Evolutionary conservation across 2,797 vertebrate genomes (phyloP).

Genomic region (Atherinosoma microstoma): DNA sequence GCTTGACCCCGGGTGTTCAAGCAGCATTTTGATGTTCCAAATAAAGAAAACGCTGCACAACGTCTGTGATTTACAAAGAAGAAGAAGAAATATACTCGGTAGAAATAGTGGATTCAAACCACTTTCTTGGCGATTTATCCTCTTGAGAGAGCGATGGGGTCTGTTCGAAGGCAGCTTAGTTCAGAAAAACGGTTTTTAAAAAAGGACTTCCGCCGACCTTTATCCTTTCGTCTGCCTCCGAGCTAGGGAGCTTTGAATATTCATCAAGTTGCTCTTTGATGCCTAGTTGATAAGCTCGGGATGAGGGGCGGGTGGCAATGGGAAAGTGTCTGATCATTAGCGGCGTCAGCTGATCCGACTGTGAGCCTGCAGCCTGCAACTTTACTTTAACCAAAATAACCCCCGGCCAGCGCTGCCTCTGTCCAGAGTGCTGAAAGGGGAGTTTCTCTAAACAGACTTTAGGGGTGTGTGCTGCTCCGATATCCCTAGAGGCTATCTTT

Average conservation of each 20-base stretch:
- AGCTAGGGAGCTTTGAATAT: slow-evolving; percentile 58
- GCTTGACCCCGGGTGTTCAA: slow-evolving; percentile 87
- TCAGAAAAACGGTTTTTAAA: slow-evolving; percentile 26
- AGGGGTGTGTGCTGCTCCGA: slow-evolving; percentile 59
- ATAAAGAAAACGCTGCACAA: background rate
- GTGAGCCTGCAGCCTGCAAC: slow-evolving; percentile 46
- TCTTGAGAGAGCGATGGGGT: slow-evolving; percentile 21
- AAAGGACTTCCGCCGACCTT: slow-evolving; percentile 27
- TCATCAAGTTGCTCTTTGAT: slow-evolving; percentile 68
- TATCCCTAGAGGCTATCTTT: slow-evolving; percentile 35
- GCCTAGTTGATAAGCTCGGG: slow-evolving; percentile 44
- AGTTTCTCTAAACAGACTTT: slow-evolving; percentile 61
- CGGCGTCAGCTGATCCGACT: slow-evolving; percentile 73
- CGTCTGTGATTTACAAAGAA: background rate
- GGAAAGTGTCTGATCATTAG: slow-evolving; percentile 50
- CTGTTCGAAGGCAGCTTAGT: slow-evolving; percentile 17
- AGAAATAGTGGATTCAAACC: background rate
- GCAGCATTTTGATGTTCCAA: slow-evolving; percentile 80
- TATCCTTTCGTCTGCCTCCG: slow-evolving; percentile 36
- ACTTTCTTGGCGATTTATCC: slow-evolving; percentile 51
- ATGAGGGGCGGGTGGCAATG: slow-evolving; percentile 19
- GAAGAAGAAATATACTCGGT: background rate
- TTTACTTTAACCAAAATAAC: slow-evolving; percentile 20
- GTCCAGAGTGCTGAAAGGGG: slow-evolving; percentile 87
- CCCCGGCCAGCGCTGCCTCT: slow-evolving; percentile 69